A percentile compares a stretch with the other conserved stretches of the same genome.
Evolutionary conservation across 2,888 invertebrate genomes (phyloP).

Genomic region (Ischnus inquisitorius): DNA sequence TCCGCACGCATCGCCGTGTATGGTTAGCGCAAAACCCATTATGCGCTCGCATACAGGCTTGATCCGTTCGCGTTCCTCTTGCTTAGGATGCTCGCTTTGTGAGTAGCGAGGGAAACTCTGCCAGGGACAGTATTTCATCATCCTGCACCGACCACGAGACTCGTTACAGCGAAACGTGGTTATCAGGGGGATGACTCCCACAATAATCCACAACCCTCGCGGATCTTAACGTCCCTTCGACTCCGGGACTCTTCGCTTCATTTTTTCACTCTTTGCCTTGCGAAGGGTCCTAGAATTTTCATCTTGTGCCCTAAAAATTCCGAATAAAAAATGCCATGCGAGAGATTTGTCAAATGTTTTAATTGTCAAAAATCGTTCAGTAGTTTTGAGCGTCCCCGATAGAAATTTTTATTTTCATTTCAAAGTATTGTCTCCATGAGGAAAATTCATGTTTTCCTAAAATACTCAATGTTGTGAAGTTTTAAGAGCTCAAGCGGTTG

Average conservation of each 20-base stretch:
- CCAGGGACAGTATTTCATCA: conserved; percentile 41
- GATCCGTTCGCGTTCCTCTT: conserved; percentile 59
- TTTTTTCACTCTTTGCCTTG: neutral
- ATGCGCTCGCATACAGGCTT: conserved; percentile 45
- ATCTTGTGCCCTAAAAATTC: neutral
- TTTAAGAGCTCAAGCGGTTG: no score
- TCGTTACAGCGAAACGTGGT: conserved; percentile 25
- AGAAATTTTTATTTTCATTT: no score
- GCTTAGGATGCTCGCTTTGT: conserved; percentile 46
- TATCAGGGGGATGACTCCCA: conserved; percentile 53
- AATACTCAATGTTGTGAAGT: no score
- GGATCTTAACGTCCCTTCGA: conserved; percentile 9
- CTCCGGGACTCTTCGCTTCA: conserved; percentile 14
- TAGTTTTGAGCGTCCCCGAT: no score
- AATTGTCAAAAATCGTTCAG: no score
- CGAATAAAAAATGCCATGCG: no score
- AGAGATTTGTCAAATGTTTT: no score
- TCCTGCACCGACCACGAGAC: conserved; percentile 47
- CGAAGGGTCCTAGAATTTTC: neutral
- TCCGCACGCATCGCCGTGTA: conserved; percentile 14
- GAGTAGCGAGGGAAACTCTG: conserved; percentile 34
- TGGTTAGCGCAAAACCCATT: conserved; percentile 54
- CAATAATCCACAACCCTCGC: conserved; percentile 47
- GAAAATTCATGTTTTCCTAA: no score
- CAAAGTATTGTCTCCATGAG: no score